A percentile compares a stretch with the other conserved stretches of the same genome.
Evolutionary conservation across 1,140 invertebrate genomes (phyloP).

Genomic region (Araneus ventricosus): DNA sequence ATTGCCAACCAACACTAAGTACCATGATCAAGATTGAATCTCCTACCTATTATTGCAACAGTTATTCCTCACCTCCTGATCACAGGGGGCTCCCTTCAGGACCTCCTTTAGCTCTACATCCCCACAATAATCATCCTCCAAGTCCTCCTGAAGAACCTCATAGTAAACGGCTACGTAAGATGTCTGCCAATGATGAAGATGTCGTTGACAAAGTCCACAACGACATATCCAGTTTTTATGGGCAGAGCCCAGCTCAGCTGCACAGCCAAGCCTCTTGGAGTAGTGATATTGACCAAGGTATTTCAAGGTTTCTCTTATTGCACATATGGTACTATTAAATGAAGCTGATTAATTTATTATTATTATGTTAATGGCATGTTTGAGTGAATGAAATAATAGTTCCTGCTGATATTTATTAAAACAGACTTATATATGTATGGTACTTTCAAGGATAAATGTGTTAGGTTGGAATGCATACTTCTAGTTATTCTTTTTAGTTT

Average conservation of each 20-base stretch:
- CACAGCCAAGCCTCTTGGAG: slow-evolving; percentile 83
- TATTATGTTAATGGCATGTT: too few relatives aligned
- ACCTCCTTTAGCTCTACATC: slow-evolving; percentile 77
- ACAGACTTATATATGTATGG: too few relatives aligned
- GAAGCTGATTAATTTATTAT: too few relatives aligned
- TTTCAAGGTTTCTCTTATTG: neutral
- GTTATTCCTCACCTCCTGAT: slow-evolving; percentile 88
- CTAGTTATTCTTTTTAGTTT: too few relatives aligned
- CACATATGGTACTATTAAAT: too few relatives aligned
- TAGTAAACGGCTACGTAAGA: slow-evolving; percentile 83
- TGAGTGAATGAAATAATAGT: too few relatives aligned
- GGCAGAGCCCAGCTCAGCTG: slow-evolving; percentile 83
- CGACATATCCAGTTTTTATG: slow-evolving; percentile 81
- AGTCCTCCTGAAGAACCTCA: slow-evolving; percentile 81
- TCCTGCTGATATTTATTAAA: too few relatives aligned
- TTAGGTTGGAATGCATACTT: too few relatives aligned
- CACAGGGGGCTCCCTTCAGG: slow-evolving; percentile 76
- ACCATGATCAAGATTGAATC: slow-evolving; percentile 93
- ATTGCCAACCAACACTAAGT: slow-evolving; percentile 88
- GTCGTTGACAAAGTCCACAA: slow-evolving; percentile 78
- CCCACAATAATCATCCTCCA: slow-evolving; percentile 74
- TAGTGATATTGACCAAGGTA: slow-evolving; percentile 82
- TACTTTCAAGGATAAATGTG: too few relatives aligned
- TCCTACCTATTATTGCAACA: slow-evolving; percentile 93
- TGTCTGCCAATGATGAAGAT: slow-evolving; percentile 84